Conservation (phyloP, 2,888 invertebrate species). For the Xestia sexstrigata region DNA sequence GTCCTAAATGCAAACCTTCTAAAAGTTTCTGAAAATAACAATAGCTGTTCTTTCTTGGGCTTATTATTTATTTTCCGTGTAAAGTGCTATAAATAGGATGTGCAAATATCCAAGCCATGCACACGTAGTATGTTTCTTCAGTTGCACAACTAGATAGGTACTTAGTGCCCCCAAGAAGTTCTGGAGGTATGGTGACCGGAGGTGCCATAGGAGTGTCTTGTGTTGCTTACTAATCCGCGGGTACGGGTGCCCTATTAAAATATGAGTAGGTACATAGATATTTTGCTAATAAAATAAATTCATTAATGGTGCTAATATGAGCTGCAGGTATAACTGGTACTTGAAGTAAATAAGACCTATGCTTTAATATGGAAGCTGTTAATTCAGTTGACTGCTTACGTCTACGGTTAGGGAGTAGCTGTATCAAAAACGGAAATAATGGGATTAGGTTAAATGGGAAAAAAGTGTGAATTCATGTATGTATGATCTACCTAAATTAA, state of each 20-base stretch:
- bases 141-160: slow-evolving; percentile 19
- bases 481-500: neutral
- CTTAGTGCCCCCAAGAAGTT: slow-evolving; percentile 46
- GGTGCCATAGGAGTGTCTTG: slow-evolving; percentile 41
- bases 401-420: neutral
- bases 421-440: too few species aligned
- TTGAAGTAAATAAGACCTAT: slow-evolving; percentile 12
- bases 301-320: neutral
- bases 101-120: slow-evolving; percentile 34
- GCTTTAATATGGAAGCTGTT: too few species aligned
- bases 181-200: slow-evolving; percentile 43
- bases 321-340: slow-evolving; percentile 3
- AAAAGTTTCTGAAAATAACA: slow-evolving; percentile 76
- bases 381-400: neutral
- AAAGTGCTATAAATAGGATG: slow-evolving; percentile 14
- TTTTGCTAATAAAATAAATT: neutral
- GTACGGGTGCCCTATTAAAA: slow-evolving; percentile 51
- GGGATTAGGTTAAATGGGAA: neutral
- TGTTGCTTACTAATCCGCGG: slow-evolving; percentile 37
- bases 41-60: slow-evolving; percentile 74
- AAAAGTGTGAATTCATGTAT: neutral
- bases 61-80: slow-evolving; percentile 28
- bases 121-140: slow-evolving; percentile 42
- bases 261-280: slow-evolving; percentile 42
- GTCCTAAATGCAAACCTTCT: slow-evolving; percentile 71